Evolutionary conservation across 2,113 vertebrate genomes (phyloP), one percentile per base, ranked within the genome.

Genomic region (Microtus ochrogaster): DNA sequence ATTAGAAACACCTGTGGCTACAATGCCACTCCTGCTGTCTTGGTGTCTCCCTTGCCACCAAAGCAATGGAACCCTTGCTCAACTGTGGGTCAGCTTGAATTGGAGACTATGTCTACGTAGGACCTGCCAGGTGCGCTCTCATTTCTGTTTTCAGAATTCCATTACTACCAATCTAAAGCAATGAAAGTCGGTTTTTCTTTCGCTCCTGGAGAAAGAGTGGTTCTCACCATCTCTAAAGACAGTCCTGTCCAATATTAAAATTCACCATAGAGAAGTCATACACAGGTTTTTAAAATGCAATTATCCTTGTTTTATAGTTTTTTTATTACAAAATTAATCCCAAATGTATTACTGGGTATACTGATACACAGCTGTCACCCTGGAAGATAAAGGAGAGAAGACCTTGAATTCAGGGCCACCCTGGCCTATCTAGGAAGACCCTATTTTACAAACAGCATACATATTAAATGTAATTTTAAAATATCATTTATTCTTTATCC

Each of bases 111-210:
- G 16, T 85, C 68, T 85, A 73, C 41, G 91, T 74, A 73, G 65
- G 52, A 89, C 39, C 82, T 82, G 2, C 65, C 78, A 91, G 41
- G 17, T 90, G n/a, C 14, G 58, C 0, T 0, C 10, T 47, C 39
- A 88, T 87, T 82, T 82, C 85, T 86, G 77, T 89, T 89, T 87
- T 93, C 63, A 94, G 78, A 47, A 81, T 84, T n/a, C 70, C 30
- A 83, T 19, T 36, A 79, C 33, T 4, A 44, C 83, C 61, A 93
- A 17, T 49, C 33, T 89, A 89, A 63, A 94, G 41, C 92, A 7
- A 85, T 10, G 79, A 94, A 85, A 94, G 87, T 65, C 26, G 91
- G 65, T 65, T 68, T 55, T 58, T 82, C 79, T 88, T 89, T 61
- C 74, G 92, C n/a, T 61, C 28, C 33, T 61, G 91, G 39, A 39